Evolutionary conservation across 1,140 invertebrate genomes (phyloP), one percentile per base, ranked within the genome.

Genomic region (Paralvinella palmiformis): DNA sequence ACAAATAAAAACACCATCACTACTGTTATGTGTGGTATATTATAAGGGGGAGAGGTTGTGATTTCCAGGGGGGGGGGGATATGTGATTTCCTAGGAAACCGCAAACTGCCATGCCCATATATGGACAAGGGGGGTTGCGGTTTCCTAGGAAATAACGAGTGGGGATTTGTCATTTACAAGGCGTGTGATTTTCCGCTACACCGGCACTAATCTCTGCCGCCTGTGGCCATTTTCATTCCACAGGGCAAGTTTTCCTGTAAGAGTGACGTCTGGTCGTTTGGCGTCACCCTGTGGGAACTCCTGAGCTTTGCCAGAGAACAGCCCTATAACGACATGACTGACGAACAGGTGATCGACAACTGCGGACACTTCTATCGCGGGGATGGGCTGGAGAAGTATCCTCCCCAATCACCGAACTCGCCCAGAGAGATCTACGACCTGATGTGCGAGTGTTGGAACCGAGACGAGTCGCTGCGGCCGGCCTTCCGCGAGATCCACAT

Each of bases 381-480:
- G 10, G 37, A 41, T 41, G 37, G 10, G 10, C 10, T 10, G 10
- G 37, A 10, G 37, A 41, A 10, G 37, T 24, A 36, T 32, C 48
- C 35, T 17, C 24, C 44, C 17, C 61, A 44, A 4, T 50, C 45
- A n/a, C 24, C 27, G 5, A 29, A 20, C 32, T 63, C 45, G 35
- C 50, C 61, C 2, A 45, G 61, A 6, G 61, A 63, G 52, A 27
- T 95, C 64, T 95, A 92, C 81, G 92, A 94, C 77, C 81, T 96
- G 65, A 95, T 96, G 91, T 85, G 88, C 65, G 91, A 94, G 74
- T 96, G 93, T 77, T 96, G 94, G 94, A 90, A 92, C 72, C 84
- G 89, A 31, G 88, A 91, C 72, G 90, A 78, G 31, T 68, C 69
- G 4, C 33, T 56, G 17, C 84, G 92, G n/a, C 91, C 91, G 22